Evolutionary conservation across 2,888 invertebrate genomes (phyloP).

Genomic region (Nymphalis polychloros): DNA sequence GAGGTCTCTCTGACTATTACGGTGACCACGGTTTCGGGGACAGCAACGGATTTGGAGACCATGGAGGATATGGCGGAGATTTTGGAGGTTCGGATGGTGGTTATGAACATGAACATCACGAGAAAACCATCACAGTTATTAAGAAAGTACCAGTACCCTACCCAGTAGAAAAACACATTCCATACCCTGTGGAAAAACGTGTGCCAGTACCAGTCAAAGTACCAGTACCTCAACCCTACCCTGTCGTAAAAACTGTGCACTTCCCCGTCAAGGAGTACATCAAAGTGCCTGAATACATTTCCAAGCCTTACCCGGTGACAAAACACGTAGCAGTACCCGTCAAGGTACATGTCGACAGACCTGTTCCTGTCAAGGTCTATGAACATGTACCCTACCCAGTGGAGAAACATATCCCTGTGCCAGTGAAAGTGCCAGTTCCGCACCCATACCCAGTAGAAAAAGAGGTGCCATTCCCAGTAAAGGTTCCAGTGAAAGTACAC

Average conservation of each 20-base stretch:
- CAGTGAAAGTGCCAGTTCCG: constrained; percentile 87
- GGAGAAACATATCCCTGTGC: constrained; percentile 85
- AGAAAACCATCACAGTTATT: constrained; percentile 85
- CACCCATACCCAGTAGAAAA: constrained; percentile 89
- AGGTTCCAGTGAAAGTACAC: constrained; percentile 86
- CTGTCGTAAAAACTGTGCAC: constrained; percentile 85
- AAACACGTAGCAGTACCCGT: constrained; percentile 85
- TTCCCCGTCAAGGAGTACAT: constrained; percentile 85
- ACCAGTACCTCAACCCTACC: constrained; percentile 86
- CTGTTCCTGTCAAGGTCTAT: constrained; percentile 83
- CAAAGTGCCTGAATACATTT: constrained; percentile 85
- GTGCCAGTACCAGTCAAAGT: constrained; percentile 86
- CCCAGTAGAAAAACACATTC: constrained; percentile 86
- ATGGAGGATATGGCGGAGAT: constrained; percentile 46
- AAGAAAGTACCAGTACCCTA: constrained; percentile 88
- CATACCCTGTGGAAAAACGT: constrained; percentile 85
- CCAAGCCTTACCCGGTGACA: constrained; percentile 85
- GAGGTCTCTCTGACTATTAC: constrained; percentile 78
- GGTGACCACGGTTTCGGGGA: constrained; percentile 60
- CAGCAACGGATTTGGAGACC: constrained; percentile 41
- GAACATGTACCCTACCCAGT: constrained; percentile 87
- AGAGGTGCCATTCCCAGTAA: constrained; percentile 84
- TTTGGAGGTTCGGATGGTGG: constrained; percentile 45
- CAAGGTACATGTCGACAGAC: constrained; percentile 85
- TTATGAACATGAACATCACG: constrained; percentile 72